phyloP scores from a whole-genome alignment of 2,888 invertebrate genomes.

The Scaptomyza tumidula region DNA sequence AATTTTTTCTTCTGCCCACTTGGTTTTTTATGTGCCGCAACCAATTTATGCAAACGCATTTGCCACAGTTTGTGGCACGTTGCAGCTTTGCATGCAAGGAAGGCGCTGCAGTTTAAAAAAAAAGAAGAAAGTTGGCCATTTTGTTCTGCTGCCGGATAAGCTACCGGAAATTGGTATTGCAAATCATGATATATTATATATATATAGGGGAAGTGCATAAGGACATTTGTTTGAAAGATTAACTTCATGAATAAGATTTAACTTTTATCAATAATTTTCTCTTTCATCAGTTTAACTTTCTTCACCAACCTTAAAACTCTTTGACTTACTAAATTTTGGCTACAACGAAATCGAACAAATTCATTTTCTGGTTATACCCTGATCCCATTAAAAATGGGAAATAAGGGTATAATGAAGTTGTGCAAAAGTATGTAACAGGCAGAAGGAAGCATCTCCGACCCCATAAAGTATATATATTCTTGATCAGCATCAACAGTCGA shows the following conservation, averaged over 20 bases:
- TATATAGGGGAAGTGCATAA: neutral
- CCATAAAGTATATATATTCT: too few species aligned
- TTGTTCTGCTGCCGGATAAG: constrained; percentile 30
- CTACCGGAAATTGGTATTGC: constrained; percentile 49
- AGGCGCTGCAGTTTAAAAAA: neutral
- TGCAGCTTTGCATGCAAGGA: constrained; percentile 30
- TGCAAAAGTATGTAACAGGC: too few species aligned
- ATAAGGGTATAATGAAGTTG: too few species aligned
- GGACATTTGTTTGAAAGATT: neutral
- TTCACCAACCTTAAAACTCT: neutral
- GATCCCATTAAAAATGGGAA: too few species aligned
- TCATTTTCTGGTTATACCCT: too few species aligned
- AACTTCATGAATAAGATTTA: neutral
- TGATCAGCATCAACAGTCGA: too few species aligned
- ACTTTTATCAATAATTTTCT: too few species aligned
- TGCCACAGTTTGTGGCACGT: constrained; percentile 67
- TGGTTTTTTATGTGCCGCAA: constrained; percentile 46
- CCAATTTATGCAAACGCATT: constrained; percentile 79
- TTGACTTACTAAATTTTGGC: neutral
- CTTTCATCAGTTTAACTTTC: neutral
- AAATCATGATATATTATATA: constrained; percentile 44
- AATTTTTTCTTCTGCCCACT: constrained; percentile 60
- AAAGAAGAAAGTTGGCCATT: constrained; percentile 46
- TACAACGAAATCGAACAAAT: too few species aligned
- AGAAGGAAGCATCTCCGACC: too few species aligned